These are phyloP conservation scores for Camelus dromedarius DNA, from an alignment of 2,113 vertebrate genomes.

Conservation along the genomic window DNA sequence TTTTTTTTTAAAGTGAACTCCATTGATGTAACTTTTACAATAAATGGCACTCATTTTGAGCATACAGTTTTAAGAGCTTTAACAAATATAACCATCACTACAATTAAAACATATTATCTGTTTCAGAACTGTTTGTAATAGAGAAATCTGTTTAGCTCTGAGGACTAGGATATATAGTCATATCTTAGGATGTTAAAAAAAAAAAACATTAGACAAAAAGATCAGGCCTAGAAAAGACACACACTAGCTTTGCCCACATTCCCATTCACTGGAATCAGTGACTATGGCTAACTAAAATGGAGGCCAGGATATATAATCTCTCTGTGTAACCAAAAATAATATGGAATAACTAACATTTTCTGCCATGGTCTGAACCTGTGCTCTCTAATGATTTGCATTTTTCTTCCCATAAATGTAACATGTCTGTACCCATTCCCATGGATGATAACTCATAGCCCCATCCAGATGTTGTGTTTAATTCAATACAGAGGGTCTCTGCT, in stretches of 20 bases:
- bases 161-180: neutral
- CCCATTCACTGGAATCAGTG: neutral
- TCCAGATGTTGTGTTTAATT: neutral
- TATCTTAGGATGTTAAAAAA: neutral
- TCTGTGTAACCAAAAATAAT: neutral
- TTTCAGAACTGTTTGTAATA: neutral
- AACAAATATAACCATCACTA: neutral
- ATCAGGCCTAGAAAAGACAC: neutral
- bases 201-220: neutral
- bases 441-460: neutral
- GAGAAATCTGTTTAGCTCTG: neutral
- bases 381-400: neutral
- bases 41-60: neutral
- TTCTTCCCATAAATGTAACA: neutral
- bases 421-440: neutral
- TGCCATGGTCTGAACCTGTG: neutral
- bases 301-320: neutral
- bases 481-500: neutral
- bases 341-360: neutral
- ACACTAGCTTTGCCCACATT: neutral
- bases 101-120: neutral
- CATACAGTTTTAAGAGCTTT: neutral
- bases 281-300: neutral
- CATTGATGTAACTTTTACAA: neutral
- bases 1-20: neutral